Evolutionary conservation across 2,113 vertebrate species (phyloP).

Genomic region (Sylvietta virens): DNA sequence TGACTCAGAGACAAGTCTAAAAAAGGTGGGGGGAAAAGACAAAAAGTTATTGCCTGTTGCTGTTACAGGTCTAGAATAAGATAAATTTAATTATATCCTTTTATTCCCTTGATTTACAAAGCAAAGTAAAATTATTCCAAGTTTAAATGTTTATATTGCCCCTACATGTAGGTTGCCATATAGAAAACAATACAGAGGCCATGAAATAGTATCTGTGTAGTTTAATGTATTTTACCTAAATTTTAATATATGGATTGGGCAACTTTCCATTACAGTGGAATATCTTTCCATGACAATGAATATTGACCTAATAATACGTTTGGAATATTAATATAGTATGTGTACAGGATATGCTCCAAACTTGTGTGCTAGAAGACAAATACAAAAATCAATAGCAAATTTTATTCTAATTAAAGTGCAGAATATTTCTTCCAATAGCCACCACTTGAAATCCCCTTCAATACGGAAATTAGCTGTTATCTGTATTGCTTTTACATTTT

Average conservation of each 20-base stretch:
- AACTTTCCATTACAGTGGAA: neutral
- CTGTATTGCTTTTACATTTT: neutral
- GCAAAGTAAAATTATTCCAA: neutral
- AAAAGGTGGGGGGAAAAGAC: rapidly evolving
- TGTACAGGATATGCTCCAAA: conserved; percentile 23
- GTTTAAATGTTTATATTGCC: neutral
- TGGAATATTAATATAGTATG: conserved; percentile 3
- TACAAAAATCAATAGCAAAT: conserved; percentile 58
- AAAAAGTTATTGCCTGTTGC: neutral
- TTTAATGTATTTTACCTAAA: neutral
- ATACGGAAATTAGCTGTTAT: neutral
- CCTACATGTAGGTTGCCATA: neutral
- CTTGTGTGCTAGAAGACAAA: conserved; percentile 36
- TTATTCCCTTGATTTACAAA: neutral
- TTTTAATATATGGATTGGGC: neutral
- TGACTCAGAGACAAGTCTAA: neutral
- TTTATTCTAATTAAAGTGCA: conserved; percentile 42
- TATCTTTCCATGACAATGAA: conserved; percentile 5
- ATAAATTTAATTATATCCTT: neutral
- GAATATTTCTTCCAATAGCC: conserved; percentile 25
- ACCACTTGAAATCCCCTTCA: neutral
- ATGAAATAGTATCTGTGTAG: neutral
- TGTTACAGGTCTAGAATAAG: neutral
- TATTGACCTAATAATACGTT: conserved; percentile 35
- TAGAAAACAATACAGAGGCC: neutral